A percentile compares a stretch with the other conserved stretches of the same genome.
phyloP scores from a whole-genome alignment of 2,888 invertebrate species.

The Dioctria linearis region DNA sequence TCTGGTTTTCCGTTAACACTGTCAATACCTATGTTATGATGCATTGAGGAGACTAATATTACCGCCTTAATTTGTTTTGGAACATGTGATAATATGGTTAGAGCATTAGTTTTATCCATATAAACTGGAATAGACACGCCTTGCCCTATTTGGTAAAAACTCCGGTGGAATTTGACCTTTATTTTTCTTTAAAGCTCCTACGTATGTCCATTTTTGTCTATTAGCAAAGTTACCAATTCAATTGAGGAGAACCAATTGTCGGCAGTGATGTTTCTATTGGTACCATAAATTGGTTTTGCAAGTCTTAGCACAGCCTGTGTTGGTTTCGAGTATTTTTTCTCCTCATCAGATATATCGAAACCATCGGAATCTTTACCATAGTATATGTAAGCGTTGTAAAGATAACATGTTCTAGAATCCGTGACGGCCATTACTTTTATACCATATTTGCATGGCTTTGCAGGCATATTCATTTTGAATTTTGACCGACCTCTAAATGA shows the following conservation, averaged over 20 bases:
- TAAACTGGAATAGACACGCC: neutral
- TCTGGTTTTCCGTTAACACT: slow-evolving; percentile 2
- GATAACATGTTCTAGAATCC: neutral
- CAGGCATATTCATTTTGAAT: neutral
- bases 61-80: neutral
- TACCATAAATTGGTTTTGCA: no score
- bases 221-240: no score
- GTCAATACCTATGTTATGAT: neutral
- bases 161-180: no score
- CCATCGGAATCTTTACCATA: no score
- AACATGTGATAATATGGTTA: neutral
- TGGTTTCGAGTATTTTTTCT: no score
- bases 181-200: no score
- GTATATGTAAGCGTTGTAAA: no score
- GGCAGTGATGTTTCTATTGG: no score
- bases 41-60: neutral
- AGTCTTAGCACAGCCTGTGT: no score
- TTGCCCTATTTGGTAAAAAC: neutral
- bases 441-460: neutral
- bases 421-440: neutral
- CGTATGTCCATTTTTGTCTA: no score
- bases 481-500: neutral
- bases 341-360: no score
- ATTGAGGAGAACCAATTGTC: no score
- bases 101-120: neutral